Base-by-base conservation (phyloP, 1,140 invertebrate genomes). In the Liolophura sinensis region DNA sequence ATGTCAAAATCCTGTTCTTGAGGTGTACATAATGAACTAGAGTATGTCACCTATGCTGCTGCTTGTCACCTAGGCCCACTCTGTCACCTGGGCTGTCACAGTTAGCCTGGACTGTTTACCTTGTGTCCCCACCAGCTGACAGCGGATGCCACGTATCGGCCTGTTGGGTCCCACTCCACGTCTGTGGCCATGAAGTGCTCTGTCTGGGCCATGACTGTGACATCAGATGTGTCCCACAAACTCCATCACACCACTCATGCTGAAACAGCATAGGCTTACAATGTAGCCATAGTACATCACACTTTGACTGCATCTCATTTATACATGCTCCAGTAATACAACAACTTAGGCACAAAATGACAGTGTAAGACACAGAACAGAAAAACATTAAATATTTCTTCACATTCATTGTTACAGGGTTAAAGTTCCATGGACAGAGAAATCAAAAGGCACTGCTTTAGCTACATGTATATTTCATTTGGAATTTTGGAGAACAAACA, bases 141-240 rank as follows among this genome's bases (percentile, higher is more conserved):
- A 9, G 91, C 93, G 0, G 96, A 97, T 18, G 95, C 92, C 18
- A 99, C 95, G 84, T 98, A 99, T 77, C 97, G 88, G 20, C 97
- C 97, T 40, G 97, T 99, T 9, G 97, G 97, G 86, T 99, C 98
- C 98, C 98, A 99, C 84, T 98, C 96, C 4, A 98, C 92, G 78
- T 98, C 95, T 0, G 94, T 96, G 73, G 92, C 92, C 88, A 94
- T 87, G 84, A 95, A 98, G 86, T 98, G 96, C 82, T 98, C 96
- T 0, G 91, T 91, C 1, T 91, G 90, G 73, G 93, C 92, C 93
- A 97, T 98, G 5, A 96, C 90, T 1, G 95, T 92, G 81, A 97
- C 96, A 81, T 97, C 95, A 72, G 92, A 91, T 0, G 96, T 97
- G 79, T 98, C 96, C n/a, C 24, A 98, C 90, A 82, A 98, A 98